phyloP scores from a whole-genome alignment of 2,888 invertebrate species.

The Muschampia staudingeri region DNA sequence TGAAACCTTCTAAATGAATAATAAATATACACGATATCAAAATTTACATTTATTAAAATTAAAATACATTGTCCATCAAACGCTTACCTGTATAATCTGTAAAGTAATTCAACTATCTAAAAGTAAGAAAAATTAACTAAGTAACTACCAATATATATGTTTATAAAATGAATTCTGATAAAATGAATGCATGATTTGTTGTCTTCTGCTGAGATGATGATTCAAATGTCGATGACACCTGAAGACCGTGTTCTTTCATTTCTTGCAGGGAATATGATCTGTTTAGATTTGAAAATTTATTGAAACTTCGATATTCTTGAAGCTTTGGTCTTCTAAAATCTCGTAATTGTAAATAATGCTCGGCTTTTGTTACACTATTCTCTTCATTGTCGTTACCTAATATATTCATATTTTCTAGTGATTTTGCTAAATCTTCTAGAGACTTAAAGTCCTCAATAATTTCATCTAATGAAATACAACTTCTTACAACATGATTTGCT shows the following conservation, averaged over 20 bases:
- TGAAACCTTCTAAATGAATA: not conserved
- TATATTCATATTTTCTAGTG: slow-evolving; percentile 64
- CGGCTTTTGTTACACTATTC: slow-evolving; percentile 63
- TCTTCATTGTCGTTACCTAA: slow-evolving; percentile 42
- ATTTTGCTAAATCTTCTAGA: slow-evolving; percentile 73
- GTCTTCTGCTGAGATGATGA: slow-evolving; percentile 71
- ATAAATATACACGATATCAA: not conserved
- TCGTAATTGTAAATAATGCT: slow-evolving; percentile 74
- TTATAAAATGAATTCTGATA: slow-evolving; percentile 85
- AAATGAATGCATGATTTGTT: slow-evolving; percentile 74
- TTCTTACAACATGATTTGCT: slow-evolving; percentile 67
- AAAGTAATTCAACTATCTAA: not conserved
- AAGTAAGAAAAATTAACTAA: not conserved
- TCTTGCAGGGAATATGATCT: slow-evolving; percentile 79
- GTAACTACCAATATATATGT: slow-evolving; percentile 54
- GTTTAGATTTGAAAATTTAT: slow-evolving; percentile 75
- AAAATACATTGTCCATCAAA: not conserved
- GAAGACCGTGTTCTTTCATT: slow-evolving; percentile 77
- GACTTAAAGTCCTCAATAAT: slow-evolving; percentile 81
- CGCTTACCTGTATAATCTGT: not conserved
- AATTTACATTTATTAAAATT: not conserved
- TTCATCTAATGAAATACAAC: slow-evolving; percentile 74
- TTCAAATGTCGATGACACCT: slow-evolving; percentile 70
- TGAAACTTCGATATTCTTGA: slow-evolving; percentile 72
- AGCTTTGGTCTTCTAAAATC: slow-evolving; percentile 76